Conservation (phyloP, 1,140 invertebrate species). For the Propsilocerus akamusi region DNA sequence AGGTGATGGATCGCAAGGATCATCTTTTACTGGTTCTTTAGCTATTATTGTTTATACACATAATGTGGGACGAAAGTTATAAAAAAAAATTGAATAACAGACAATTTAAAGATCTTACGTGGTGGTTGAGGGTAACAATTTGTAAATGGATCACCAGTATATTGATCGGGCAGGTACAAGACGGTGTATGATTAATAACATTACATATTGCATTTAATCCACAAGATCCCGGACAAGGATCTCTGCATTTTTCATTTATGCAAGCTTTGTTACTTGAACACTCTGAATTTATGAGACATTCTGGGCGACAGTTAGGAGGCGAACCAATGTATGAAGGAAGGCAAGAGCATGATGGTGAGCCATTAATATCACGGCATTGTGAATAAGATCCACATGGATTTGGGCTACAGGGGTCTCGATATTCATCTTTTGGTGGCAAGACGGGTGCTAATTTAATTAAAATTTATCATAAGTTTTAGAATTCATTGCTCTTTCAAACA, state of each 20-base stretch:
- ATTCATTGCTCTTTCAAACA: no score
- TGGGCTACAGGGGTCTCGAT: conserved; percentile 51
- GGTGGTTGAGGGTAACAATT: conserved; percentile 38
- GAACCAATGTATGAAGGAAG: conserved; percentile 55
- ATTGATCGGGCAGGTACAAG: conserved; percentile 63
- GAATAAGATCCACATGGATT: conserved; percentile 69
- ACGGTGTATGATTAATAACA: conserved; percentile 59
- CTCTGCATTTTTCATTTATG: conserved; percentile 56
- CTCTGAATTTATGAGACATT: conserved; percentile 65
- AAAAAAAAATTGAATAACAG: not conserved
- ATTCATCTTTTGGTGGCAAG: conserved; percentile 16
- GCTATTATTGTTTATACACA: conserved; percentile 8
- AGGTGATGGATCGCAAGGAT: conserved; percentile 61
- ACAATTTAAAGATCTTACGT: conserved; percentile 17
- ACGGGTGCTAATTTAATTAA: conserved; percentile 18
- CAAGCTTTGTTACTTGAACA: conserved; percentile 64
- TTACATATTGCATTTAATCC: conserved; percentile 63
- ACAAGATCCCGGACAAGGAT: conserved; percentile 72
- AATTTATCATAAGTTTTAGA: no score
- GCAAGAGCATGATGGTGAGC: conserved; percentile 60
- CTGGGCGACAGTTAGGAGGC: conserved; percentile 63
- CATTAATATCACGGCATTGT: conserved; percentile 48
- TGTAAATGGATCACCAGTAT: conserved; percentile 68
- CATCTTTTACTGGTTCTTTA: conserved; percentile 8
- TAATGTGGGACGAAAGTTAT: not conserved